Percentiles rank a stretch among this genome's conserved stretches.
Evolutionary conservation across 37 sponge, comb jelly and placozoan genomes (phyloP).

Genomic region (Theonella swinhoei): DNA sequence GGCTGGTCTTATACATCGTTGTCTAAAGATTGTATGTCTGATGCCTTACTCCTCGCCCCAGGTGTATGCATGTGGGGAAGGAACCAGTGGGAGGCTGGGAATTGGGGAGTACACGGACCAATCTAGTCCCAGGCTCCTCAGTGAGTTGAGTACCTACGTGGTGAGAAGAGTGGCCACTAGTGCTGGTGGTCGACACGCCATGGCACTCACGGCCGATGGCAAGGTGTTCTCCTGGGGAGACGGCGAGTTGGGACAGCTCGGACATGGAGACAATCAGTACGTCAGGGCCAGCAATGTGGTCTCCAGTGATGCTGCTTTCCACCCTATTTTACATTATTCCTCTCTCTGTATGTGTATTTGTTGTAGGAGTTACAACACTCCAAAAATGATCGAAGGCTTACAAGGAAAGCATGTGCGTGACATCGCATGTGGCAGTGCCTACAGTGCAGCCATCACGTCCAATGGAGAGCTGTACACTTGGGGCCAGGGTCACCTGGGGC

Average conservation of each 20-base stretch:
- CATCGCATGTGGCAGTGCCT: constrained; percentile 87
- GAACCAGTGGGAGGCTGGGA: constrained; percentile 83
- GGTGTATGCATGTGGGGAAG: constrained; percentile 92
- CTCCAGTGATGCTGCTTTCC: background rate
- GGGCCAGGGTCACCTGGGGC: constrained; percentile 88
- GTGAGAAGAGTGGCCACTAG: constrained; percentile 89
- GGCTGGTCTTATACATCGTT: too few species aligned
- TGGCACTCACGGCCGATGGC: constrained; percentile 93
- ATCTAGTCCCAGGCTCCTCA: constrained; percentile 42
- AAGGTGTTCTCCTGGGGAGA: constrained; percentile 99
- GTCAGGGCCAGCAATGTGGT: background rate
- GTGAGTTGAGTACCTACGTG: constrained; percentile 80
- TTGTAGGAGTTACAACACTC: constrained; percentile 68
- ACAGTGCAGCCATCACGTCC: constrained; percentile 89
- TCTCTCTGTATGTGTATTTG: too few species aligned
- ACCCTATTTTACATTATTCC: too few species aligned
- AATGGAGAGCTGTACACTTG: constrained; percentile 96
- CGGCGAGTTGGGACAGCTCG: constrained; percentile 94
- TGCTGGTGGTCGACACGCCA: constrained; percentile 80
- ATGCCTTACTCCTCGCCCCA: constrained; percentile 3
- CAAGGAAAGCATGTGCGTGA: constrained; percentile 88
- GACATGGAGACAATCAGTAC: constrained; percentile 89
- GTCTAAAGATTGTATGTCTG: too few species aligned
- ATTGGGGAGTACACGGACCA: constrained; percentile 50
- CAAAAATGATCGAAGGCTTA: constrained; percentile 87